Percentiles rank a stretch among this genome's conserved stretches.
Evolutionary conservation across 2,888 invertebrate species (phyloP).

Genomic region (Synergus gifuensis): DNA sequence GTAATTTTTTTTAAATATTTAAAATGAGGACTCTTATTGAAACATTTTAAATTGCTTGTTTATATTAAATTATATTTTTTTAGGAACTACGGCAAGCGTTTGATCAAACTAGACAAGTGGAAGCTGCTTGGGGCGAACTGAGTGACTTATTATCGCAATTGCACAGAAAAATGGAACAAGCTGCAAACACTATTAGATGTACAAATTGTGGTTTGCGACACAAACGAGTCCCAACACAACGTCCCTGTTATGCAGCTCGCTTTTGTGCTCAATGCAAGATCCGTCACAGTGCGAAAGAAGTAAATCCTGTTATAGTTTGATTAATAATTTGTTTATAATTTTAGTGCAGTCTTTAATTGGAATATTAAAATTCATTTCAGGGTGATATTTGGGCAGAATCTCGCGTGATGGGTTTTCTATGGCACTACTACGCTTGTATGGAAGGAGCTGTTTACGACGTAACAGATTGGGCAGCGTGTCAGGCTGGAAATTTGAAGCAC

Average conservation of each 20-base stretch:
- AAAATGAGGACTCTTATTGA: background rate
- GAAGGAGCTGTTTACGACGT: slow-evolving; percentile 97
- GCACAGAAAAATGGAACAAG: slow-evolving; percentile 96
- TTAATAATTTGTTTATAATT: background rate
- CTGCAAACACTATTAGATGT: slow-evolving; percentile 95
- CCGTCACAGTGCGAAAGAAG: slow-evolving; percentile 93
- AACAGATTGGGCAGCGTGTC: slow-evolving; percentile 98
- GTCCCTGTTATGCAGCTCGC: slow-evolving; percentile 94
- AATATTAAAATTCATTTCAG: slow-evolving; percentile 75
- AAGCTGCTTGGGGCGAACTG: slow-evolving; percentile 93
- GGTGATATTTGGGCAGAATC: slow-evolving; percentile 99
- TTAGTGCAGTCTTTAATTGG: background rate
- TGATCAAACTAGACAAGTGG: slow-evolving; percentile 87
- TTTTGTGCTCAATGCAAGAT: slow-evolving; percentile 95
- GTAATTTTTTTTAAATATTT: slow-evolving; percentile 77
- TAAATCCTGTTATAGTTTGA: slow-evolving; percentile 67
- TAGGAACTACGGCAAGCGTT: slow-evolving; percentile 88
- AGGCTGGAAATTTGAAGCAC: slow-evolving; percentile 88
- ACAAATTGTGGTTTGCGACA: slow-evolving; percentile 96
- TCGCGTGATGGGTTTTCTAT: slow-evolving; percentile 90
- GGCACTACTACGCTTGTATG: slow-evolving; percentile 98
- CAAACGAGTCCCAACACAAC: slow-evolving; percentile 90
- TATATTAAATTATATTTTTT: slow-evolving; percentile 50
- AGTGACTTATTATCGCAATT: slow-evolving; percentile 92
- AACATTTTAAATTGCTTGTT: background rate